Conservation (phyloP, 2,888 invertebrate genomes). For the Fragum fragum region DNA sequence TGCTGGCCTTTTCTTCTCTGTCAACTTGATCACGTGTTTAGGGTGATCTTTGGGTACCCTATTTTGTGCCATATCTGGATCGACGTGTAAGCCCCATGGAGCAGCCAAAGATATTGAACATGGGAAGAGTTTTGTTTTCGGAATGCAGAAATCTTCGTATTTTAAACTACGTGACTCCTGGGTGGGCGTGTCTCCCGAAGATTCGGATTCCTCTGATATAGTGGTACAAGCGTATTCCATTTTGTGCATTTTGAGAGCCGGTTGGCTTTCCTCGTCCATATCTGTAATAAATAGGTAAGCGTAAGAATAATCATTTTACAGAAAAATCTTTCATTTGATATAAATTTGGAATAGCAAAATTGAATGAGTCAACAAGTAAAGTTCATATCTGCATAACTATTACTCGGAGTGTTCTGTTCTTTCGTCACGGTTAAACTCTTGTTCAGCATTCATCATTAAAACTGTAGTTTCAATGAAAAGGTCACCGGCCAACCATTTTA, state of each 20-base stretch:
- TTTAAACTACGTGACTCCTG: neutral
- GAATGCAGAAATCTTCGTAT: neutral
- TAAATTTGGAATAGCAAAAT: too few relatives aligned
- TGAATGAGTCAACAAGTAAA: too few relatives aligned
- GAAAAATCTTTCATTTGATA: too few relatives aligned
- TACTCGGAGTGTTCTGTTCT: too few relatives aligned
- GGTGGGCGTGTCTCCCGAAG: neutral
- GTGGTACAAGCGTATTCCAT: neutral
- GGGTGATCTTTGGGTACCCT: neutral
- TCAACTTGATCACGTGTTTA: neutral
- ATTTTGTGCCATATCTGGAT: neutral
- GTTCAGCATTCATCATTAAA: too few relatives aligned
- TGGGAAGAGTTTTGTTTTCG: conserved; percentile 7
- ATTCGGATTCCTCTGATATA: conserved; percentile 8
- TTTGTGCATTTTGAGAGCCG: neutral
- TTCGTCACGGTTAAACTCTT: too few relatives aligned
- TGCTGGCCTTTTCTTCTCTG: neutral
- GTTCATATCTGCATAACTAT: too few relatives aligned
- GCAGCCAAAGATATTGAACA: conserved; percentile 1
- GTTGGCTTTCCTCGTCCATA: neutral
- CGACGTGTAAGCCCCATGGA: conserved; percentile 7
- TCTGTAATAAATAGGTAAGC: neutral
- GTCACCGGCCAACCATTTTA: too few relatives aligned
- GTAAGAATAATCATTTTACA: too few relatives aligned
- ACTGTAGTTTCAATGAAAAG: too few relatives aligned